Evolutionary conservation across 2,888 invertebrate species (phyloP).

Genomic region (Phortica magna): DNA sequence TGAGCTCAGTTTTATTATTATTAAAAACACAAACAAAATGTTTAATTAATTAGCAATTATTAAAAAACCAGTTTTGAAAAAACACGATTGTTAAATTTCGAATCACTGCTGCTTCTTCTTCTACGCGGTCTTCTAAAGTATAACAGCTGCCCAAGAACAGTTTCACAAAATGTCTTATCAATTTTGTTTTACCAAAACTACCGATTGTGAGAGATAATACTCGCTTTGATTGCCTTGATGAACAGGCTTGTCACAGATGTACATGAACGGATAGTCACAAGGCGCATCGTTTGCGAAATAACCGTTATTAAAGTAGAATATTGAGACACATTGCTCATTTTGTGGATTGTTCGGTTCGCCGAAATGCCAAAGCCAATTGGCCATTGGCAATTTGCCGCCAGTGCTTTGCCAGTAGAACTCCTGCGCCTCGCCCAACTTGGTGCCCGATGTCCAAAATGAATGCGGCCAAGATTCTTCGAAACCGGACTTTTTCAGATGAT

Average conservation of each 20-base stretch:
- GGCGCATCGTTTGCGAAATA: slow-evolving; percentile 21
- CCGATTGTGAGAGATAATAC: too few species aligned
- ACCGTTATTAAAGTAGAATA: background rate
- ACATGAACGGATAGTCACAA: background rate
- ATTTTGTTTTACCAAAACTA: too few species aligned
- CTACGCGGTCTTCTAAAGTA: too few species aligned
- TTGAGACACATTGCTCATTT: slow-evolving; percentile 15
- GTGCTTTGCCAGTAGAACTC: slow-evolving; percentile 20
- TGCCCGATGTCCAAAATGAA: slow-evolving; percentile 29
- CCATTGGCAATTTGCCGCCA: background rate
- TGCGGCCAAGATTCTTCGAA: background rate
- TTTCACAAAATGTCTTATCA: too few species aligned
- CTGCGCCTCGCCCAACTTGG: background rate
- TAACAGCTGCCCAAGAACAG: too few species aligned
- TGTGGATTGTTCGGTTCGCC: background rate
- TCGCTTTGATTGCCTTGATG: too few species aligned
- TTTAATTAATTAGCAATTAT: too few species aligned
- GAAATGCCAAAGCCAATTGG: slow-evolving; percentile 14
- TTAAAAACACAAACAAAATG: too few species aligned
- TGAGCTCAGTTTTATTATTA: too few species aligned
- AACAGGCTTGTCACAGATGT: background rate
- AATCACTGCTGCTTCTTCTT: too few species aligned
- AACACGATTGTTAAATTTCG: too few species aligned
- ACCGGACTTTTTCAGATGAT: background rate
- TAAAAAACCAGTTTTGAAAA: too few species aligned